phyloP scores from a whole-genome alignment of 2,113 vertebrate genomes.

The Gallinago jamesoni region DNA sequence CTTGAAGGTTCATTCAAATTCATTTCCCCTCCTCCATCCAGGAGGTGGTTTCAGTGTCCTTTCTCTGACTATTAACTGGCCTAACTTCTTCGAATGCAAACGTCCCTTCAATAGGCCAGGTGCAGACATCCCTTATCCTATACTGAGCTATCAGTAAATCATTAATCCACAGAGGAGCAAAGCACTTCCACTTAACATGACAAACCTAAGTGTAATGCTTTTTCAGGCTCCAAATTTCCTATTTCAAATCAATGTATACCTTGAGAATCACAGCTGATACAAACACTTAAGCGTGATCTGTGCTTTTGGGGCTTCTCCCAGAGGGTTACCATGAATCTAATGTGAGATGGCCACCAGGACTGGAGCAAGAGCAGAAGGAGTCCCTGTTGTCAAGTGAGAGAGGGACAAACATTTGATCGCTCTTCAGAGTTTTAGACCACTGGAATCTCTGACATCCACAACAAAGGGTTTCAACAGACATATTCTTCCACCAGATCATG shows the following conservation, averaged over 20 bases:
- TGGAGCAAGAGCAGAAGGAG: not conserved
- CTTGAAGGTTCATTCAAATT: not conserved
- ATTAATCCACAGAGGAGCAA: not conserved
- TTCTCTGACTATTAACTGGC: not conserved
- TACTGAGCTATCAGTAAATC: slow-evolving; percentile 5
- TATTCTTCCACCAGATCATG: not conserved
- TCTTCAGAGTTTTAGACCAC: not conserved
- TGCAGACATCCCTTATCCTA: not conserved
- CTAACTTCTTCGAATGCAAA: slow-evolving; percentile 23
- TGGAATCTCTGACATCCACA: not conserved
- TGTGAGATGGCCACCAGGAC: not conserved
- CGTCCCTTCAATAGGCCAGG: not conserved
- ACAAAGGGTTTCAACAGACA: not conserved
- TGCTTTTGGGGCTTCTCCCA: not conserved
- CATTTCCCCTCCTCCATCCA: not conserved
- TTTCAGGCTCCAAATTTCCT: not conserved
- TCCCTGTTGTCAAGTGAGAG: not conserved
- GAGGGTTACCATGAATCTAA: not conserved
- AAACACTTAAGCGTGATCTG: not conserved
- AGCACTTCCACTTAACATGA: not conserved
- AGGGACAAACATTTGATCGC: not conserved
- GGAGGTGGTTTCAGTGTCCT: not conserved
- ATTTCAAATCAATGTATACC: not conserved
- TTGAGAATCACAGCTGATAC: not conserved
- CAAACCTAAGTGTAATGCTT: not conserved